Conservation (phyloP, 2,797 vertebrate genomes). For the Sparidentex hasta region DNA sequence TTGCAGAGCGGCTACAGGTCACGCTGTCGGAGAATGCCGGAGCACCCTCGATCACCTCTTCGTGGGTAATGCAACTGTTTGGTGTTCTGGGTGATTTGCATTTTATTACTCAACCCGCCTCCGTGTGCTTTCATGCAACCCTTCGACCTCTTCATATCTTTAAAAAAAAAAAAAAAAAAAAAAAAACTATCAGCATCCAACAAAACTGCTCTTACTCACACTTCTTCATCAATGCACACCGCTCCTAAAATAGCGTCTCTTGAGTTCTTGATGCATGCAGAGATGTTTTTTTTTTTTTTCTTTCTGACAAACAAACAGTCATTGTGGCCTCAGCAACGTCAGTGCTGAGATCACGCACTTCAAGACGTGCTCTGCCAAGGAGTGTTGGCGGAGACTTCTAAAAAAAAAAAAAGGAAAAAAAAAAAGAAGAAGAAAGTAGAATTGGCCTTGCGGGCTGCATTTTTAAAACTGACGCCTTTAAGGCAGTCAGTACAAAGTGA, state of each 20-base stretch:
- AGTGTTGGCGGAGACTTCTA: conserved; percentile 32
- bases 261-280: conserved; percentile 9
- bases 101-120: conserved; percentile 52
- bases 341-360: not conserved
- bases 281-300: conserved; percentile 1
- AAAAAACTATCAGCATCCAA: not conserved
- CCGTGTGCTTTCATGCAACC: conserved; percentile 55
- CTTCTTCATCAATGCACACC: conserved; percentile 13
- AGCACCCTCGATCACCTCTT: conserved; percentile 14
- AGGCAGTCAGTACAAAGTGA: conserved; percentile 49
- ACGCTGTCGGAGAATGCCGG: not conserved
- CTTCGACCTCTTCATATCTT: conserved; percentile 29
- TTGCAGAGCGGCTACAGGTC: conserved; percentile 14
- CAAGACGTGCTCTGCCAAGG: conserved; percentile 21
- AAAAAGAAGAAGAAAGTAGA: no score
- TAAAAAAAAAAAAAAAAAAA: conserved; percentile 1
- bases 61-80: conserved; percentile 35
- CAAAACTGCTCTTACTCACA: conserved; percentile 36
- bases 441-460: conserved; percentile 47
- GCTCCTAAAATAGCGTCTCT: conserved; percentile 44
- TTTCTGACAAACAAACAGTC: not conserved
- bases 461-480: conserved; percentile 38
- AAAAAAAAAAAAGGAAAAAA: not conserved
- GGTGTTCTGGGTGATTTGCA: conserved; percentile 34
- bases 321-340: conserved; percentile 7